Evolutionary conservation across 2,888 invertebrate genomes (phyloP).

Genomic region (Rhamphomyia laevipes): DNA sequence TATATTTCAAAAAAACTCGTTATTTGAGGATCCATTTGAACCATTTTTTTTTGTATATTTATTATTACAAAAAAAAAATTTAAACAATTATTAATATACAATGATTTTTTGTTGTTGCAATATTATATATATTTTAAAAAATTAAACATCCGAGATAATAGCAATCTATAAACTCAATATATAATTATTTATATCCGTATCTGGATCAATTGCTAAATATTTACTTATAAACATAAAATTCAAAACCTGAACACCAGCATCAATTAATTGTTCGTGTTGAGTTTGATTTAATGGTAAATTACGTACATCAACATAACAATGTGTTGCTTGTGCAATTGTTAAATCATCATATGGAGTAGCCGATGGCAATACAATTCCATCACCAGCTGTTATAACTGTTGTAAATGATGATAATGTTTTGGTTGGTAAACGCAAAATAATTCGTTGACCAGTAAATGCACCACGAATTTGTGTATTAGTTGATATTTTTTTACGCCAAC

Average conservation of each 20-base stretch:
- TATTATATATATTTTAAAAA: no score
- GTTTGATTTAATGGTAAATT: slow-evolving; percentile 22
- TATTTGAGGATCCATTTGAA: no score
- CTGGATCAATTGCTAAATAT: slow-evolving; percentile 30
- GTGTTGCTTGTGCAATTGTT: slow-evolving; percentile 23
- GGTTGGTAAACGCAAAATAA: slow-evolving; percentile 49
- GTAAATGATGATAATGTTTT: slow-evolving; percentile 44
- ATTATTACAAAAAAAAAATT: no score
- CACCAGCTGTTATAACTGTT: slow-evolving; percentile 66
- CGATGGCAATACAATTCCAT: slow-evolving; percentile 51
- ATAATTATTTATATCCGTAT: slow-evolving; percentile 27
- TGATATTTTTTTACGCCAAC: slow-evolving; percentile 53
- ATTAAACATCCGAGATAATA: no score
- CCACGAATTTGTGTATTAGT: slow-evolving; percentile 38
- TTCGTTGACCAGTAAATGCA: slow-evolving; percentile 42
- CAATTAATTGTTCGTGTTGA: slow-evolving; percentile 24
- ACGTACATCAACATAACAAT: slow-evolving; percentile 33
- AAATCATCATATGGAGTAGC: slow-evolving; percentile 24
- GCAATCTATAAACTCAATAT: not conserved
- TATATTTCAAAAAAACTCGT: no score
- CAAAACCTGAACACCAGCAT: slow-evolving; percentile 24
- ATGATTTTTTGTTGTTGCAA: no score
- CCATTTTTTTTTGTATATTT: no score
- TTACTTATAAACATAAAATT: slow-evolving; percentile 34
- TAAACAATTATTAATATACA: no score